phyloP scores from a whole-genome alignment of 2,113 vertebrate species.

The Melanostigma gelatinosum region DNA sequence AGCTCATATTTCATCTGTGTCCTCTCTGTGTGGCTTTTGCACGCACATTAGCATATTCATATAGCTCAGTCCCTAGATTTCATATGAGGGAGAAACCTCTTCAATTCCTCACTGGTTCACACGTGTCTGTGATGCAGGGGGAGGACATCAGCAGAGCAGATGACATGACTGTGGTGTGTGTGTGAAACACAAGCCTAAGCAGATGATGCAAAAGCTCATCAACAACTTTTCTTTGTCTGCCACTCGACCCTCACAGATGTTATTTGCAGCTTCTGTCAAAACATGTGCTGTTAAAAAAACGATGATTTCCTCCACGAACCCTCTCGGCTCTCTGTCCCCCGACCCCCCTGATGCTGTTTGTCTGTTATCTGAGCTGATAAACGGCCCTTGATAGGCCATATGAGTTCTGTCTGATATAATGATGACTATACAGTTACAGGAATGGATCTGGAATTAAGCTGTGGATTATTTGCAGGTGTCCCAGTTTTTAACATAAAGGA shows the following conservation, averaged over 20 bases:
- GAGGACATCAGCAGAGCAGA: constrained; percentile 34
- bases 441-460: not conserved
- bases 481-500: not conserved
- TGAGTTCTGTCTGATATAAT: not conserved
- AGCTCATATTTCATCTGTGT: constrained; percentile 49
- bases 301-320: not conserved
- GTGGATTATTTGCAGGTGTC: not conserved
- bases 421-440: not conserved
- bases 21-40: constrained; percentile 11
- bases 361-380: not conserved
- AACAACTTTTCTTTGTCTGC: constrained; percentile 24
- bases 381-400: not conserved
- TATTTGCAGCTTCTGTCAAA: not conserved
- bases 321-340: not conserved
- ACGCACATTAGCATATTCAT: constrained; percentile 45
- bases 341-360: not conserved
- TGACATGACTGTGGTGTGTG: constrained; percentile 11
- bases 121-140: constrained; percentile 15
- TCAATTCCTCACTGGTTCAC: constrained; percentile 20
- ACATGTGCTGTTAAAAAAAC: not conserved
- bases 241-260: not conserved
- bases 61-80: constrained; percentile 22
- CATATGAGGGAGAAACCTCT: constrained; percentile 13
- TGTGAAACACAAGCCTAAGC: constrained; percentile 21
- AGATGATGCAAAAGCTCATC: constrained; percentile 44